A percentile compares a stretch with the other conserved stretches of the same genome.
phyloP scores from a whole-genome alignment of 1,140 invertebrate genomes.

The Euura lappo region DNA sequence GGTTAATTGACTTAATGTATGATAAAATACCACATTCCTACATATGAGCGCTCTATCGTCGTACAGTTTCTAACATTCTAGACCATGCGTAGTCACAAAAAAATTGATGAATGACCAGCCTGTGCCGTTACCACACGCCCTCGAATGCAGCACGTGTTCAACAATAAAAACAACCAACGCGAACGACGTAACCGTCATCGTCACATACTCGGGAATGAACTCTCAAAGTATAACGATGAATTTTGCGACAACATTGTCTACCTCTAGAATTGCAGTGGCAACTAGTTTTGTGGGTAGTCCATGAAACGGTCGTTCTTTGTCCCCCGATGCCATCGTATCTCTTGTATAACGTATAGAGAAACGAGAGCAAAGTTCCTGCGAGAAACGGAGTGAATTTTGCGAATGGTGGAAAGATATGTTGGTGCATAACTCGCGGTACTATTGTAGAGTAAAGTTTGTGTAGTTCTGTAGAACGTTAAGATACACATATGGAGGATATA shows the following conservation, averaged over 20 bases:
- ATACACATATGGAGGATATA: background rate
- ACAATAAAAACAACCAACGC: too few relatives aligned
- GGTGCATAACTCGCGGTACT: background rate
- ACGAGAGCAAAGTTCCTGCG: background rate
- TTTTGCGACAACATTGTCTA: too few relatives aligned
- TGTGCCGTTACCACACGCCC: background rate
- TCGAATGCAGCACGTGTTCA: background rate
- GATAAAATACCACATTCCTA: slow-evolving; percentile 7
- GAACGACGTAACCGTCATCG: too few relatives aligned
- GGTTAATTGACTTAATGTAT: slow-evolving; percentile 6
- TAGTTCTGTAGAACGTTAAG: background rate
- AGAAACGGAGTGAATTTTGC: background rate
- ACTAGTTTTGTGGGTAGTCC: too few relatives aligned
- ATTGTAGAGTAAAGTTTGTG: slow-evolving; percentile 1
- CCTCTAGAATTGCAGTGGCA: too few relatives aligned
- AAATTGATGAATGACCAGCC: background rate
- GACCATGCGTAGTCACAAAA: background rate
- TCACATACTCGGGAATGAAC: too few relatives aligned
- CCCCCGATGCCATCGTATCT: background rate
- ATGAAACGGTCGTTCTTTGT: background rate
- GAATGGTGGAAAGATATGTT: background rate
- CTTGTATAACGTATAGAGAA: background rate
- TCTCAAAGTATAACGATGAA: too few relatives aligned
- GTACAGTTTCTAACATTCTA: slow-evolving; percentile 1
- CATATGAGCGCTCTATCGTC: background rate